These are phyloP conservation scores for Agelaius phoeniceus DNA, from an alignment of 2,113 vertebrate genomes.

Conservation along the genomic window DNA sequence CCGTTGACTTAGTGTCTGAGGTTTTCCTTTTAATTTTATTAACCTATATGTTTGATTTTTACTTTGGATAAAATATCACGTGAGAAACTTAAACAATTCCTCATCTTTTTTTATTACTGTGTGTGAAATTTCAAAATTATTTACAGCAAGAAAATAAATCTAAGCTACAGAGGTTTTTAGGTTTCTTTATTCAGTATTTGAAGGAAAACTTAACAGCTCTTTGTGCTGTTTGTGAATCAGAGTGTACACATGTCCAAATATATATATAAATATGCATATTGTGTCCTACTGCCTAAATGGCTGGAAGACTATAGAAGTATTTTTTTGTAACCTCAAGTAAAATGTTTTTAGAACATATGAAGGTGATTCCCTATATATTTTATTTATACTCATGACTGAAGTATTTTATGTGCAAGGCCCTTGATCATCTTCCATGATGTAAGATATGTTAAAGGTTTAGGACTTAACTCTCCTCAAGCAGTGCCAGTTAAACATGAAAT, in stretches of 20 bases:
- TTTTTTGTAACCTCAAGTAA: not conserved
- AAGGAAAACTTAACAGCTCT: not conserved
- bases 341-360: not conserved
- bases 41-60: not conserved
- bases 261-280: too few species aligned
- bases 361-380: not conserved
- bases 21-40: not conserved
- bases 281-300: not conserved
- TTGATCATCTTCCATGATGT: not conserved
- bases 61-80: not conserved
- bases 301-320: not conserved
- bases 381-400: not conserved
- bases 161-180: not conserved
- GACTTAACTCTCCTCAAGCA: not conserved
- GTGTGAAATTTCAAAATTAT: not conserved
- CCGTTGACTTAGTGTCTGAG: not conserved
- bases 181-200: not conserved
- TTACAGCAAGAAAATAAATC: not conserved
- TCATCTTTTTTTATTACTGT: accelerated
- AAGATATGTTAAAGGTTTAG: not conserved
- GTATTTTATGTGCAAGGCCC: not conserved
- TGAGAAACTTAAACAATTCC: not conserved
- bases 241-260: not conserved
- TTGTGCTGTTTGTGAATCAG: not conserved
- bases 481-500: not conserved